Percentiles rank a stretch among this genome's conserved stretches.
These are phyloP conservation scores for Nematolebias whitei DNA, from an alignment of 2,113 vertebrate species.

Conservation along the genomic window DNA sequence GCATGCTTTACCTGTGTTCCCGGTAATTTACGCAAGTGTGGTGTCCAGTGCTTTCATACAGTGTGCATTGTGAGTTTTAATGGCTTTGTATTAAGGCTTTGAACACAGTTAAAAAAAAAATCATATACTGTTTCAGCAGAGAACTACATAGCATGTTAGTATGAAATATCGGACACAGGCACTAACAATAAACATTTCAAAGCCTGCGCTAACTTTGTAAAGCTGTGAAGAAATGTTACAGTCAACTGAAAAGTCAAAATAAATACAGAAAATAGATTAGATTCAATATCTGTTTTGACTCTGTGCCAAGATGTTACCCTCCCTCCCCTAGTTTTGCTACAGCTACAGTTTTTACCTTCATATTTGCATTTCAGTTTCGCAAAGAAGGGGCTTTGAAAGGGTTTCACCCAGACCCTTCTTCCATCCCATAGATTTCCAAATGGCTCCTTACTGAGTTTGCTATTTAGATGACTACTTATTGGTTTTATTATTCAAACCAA, in stretches of 20 bases:
- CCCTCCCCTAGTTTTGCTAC: neutral
- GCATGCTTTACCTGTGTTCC: neutral
- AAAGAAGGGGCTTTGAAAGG: too few relatives aligned
- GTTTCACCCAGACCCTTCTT: too few relatives aligned
- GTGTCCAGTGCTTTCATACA: neutral
- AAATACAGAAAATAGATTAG: slow-evolving; percentile 2
- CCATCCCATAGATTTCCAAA: neutral
- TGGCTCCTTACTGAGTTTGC: neutral
- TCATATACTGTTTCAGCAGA: neutral
- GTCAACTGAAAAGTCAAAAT: neutral
- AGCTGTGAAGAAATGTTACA: neutral
- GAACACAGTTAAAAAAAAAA: neutral
- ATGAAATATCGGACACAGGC: neutral
- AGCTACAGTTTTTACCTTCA: neutral
- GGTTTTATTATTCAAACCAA: slow-evolving; percentile 8
- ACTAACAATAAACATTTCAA: neutral
- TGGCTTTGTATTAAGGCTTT: neutral
- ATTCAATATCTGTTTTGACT: slow-evolving; percentile 18
- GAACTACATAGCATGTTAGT: neutral
- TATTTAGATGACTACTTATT: slow-evolving; percentile 8
- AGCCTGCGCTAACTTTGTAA: slow-evolving; percentile 2
- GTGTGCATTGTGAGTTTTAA: neutral
- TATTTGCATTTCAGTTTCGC: slow-evolving; percentile 12
- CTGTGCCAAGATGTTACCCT: slow-evolving; percentile 14
- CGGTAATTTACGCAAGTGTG: too few relatives aligned